phyloP scores from a whole-genome alignment of 1,140 invertebrate species.

The Eriocheir sinensis region DNA sequence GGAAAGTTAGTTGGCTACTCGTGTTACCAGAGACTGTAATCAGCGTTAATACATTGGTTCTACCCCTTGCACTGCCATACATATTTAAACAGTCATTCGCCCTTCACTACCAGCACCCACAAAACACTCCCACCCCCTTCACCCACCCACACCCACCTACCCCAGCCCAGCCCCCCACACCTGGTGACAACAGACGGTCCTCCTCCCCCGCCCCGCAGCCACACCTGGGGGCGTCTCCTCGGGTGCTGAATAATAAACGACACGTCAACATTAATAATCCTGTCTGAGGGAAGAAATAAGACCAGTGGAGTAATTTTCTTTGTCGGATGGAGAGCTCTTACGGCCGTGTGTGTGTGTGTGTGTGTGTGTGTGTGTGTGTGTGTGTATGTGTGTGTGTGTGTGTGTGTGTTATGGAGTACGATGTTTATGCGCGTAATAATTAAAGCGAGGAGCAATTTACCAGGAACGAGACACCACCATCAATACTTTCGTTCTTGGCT shows the following conservation, averaged over 20 bases:
- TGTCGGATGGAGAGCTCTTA: not conserved
- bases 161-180: not conserved
- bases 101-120: not conserved
- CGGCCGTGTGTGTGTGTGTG: slow-evolving; percentile 40
- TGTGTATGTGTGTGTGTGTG: slow-evolving; percentile 61
- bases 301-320: slow-evolving; percentile 27
- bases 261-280: slow-evolving; percentile 24
- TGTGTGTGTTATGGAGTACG: slow-evolving; percentile 42
- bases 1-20: not conserved
- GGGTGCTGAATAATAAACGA: slow-evolving; percentile 24
- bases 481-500: not conserved
- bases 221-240: not conserved
- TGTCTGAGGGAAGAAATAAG: slow-evolving; percentile 16
- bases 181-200: not conserved
- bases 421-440: slow-evolving; percentile 24
- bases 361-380: slow-evolving; percentile 66
- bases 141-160: not conserved
- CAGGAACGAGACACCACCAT: not conserved
- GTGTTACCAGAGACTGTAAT: not conserved
- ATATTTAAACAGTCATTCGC: not conserved
- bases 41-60: slow-evolving; percentile 15
- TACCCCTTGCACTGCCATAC: not conserved
- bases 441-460: not conserved
- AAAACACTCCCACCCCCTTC: too few relatives aligned
- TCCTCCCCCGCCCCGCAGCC: not conserved